Conservation (phyloP, 2,888 invertebrate species). For the Plebejus anna region DNA sequence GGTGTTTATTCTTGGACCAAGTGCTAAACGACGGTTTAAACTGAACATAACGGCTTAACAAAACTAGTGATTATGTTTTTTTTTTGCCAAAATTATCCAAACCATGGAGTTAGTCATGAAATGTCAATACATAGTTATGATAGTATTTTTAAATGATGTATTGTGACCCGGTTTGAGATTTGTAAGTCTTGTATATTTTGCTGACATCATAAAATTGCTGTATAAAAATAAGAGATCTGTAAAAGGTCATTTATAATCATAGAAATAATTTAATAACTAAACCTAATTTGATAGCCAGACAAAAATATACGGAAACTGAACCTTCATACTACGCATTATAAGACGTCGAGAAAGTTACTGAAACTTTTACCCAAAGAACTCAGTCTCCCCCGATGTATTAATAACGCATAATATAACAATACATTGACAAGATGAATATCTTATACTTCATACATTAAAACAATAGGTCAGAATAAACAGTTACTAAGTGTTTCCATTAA, state of each 20-base stretch:
- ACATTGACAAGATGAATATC: conserved; percentile 9
- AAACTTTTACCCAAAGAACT: not conserved
- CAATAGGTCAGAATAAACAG: conserved; percentile 31
- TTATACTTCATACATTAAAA: conserved; percentile 18
- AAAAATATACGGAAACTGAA: not conserved
- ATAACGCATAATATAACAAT: conserved; percentile 21
- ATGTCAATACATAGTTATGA: not conserved
- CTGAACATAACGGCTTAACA: not conserved
- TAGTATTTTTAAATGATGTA: no score
- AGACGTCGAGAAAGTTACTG: not conserved
- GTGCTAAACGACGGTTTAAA: not conserved
- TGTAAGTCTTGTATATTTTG: no score
- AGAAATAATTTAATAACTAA: no score
- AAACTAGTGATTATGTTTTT: not conserved
- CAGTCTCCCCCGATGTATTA: not conserved
- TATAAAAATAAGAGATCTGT: no score
- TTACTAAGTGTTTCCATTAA: conserved; percentile 36
- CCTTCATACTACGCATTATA: not conserved
- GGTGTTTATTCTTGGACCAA: not conserved
- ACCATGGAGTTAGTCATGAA: no score
- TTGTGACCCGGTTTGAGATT: no score
- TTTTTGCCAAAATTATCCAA: no score
- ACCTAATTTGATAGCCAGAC: not conserved
- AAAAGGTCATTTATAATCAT: no score
- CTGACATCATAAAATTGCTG: no score